Percentiles rank a stretch among this genome's conserved stretches.
Conservation (phyloP, 2,113 vertebrate species). For the Pantherophis guttatus region DNA sequence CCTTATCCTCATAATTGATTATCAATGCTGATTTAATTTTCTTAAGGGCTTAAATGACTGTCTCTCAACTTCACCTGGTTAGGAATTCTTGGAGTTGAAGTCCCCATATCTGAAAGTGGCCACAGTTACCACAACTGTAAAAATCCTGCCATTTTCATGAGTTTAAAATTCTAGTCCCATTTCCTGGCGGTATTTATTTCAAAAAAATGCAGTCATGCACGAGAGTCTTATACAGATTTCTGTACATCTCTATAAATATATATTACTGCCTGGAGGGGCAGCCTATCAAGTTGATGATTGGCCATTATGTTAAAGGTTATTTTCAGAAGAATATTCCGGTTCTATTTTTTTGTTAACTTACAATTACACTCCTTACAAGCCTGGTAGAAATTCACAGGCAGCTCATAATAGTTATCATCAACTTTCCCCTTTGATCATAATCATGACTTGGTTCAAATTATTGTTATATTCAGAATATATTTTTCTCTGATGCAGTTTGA, state of each 20-base stretch:
- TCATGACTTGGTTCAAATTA: constrained; percentile 34
- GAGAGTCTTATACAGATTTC: not conserved
- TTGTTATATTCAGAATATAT: constrained; percentile 25
- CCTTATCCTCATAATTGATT: not conserved
- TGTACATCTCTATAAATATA: constrained; percentile 1
- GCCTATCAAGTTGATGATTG: not conserved
- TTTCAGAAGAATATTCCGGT: constrained; percentile 13
- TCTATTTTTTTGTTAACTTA: constrained; percentile 10
- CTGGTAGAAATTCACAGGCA: constrained; percentile 33
- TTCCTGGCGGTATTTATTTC: not conserved
- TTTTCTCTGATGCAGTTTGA: not conserved
- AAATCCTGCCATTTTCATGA: not conserved
- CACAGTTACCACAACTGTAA: not conserved
- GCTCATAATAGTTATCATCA: constrained; percentile 25
- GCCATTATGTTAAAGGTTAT: not conserved
- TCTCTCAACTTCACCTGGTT: not conserved
- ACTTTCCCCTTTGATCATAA: constrained; percentile 33
- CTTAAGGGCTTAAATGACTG: not conserved
- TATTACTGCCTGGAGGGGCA: not conserved
- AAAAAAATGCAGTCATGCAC: not conserved
- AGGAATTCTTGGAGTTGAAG: not conserved
- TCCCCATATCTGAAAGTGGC: not conserved
- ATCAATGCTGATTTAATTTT: not conserved
- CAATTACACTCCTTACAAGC: constrained; percentile 41
- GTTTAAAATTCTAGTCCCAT: not conserved